These are phyloP conservation scores for Amiota minor DNA, from an alignment of 2,888 invertebrate genomes.

Conservation along the genomic window DNA sequence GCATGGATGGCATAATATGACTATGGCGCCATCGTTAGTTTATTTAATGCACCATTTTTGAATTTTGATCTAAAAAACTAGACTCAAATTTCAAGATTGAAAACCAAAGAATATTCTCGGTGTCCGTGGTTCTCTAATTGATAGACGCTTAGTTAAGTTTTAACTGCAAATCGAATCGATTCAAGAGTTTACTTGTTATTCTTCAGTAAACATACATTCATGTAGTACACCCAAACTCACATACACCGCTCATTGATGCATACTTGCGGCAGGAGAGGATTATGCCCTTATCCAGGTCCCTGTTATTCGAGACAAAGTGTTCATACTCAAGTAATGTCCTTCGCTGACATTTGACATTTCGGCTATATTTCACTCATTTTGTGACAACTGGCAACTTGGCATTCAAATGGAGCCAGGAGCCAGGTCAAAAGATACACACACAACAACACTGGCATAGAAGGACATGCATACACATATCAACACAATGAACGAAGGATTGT, in stretches of 20 bases:
- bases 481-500: neutral
- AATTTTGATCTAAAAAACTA: no score
- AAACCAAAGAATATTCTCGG: no score
- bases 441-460: slow-evolving; percentile 13
- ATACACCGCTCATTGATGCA: no score
- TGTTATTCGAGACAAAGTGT: neutral
- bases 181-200: no score
- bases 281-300: neutral
- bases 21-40: no score
- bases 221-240: no score
- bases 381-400: slow-evolving; percentile 65
- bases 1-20: slow-evolving; percentile 28
- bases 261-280: neutral
- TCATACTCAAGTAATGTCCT: slow-evolving; percentile 49
- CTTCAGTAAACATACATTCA: no score
- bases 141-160: no score
- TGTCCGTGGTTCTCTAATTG: no score
- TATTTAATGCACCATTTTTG: no score
- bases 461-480: neutral
- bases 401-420: slow-evolving; percentile 57
- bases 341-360: slow-evolving; percentile 68
- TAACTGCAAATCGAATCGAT: no score
- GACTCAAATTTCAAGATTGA: no score
- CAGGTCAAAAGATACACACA: slow-evolving; percentile 31
- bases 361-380: slow-evolving; percentile 68